These are phyloP conservation scores for Margarornis squamiger DNA, from an alignment of 2,797 vertebrate species.

Conservation along the genomic window DNA sequence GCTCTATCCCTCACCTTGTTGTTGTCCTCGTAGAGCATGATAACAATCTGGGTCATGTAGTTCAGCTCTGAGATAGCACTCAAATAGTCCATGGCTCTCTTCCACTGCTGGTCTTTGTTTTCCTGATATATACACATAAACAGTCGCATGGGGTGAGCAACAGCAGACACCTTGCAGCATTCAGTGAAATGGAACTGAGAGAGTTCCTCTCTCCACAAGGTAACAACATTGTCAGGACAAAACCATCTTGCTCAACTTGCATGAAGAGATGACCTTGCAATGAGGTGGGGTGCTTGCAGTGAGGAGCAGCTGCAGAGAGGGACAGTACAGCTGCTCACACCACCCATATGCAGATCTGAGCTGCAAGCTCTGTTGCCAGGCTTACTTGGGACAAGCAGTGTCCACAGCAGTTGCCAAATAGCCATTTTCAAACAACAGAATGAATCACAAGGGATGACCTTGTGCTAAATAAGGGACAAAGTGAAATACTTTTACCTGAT, in stretches of 20 bases:
- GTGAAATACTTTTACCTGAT: not conserved
- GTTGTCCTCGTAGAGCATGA: conserved; percentile 99
- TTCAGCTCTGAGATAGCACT: conserved; percentile 97
- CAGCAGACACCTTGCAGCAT: conserved; percentile 23
- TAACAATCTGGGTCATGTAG: conserved; percentile 99
- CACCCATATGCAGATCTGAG: not conserved
- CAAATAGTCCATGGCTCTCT: conserved; percentile 96
- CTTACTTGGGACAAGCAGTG: not conserved
- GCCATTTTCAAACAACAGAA: not conserved
- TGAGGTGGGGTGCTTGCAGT: not conserved
- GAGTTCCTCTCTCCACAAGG: not conserved
- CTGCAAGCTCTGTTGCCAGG: not conserved
- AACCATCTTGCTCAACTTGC: not conserved
- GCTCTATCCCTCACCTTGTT: conserved; percentile 84
- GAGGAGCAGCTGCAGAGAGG: not conserved
- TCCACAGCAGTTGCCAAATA: not conserved
- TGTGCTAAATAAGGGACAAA: not conserved
- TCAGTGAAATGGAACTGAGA: not conserved
- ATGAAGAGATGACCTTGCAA: not conserved
- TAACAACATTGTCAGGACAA: not conserved
- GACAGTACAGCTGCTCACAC: not conserved
- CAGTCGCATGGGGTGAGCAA: conserved; percentile 37
- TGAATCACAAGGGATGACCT: not conserved
- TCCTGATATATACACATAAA: conserved; percentile 81
- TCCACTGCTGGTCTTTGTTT: conserved; percentile 95